phyloP scores from a whole-genome alignment of 2,113 vertebrate species.

The Jaculus jaculus region DNA sequence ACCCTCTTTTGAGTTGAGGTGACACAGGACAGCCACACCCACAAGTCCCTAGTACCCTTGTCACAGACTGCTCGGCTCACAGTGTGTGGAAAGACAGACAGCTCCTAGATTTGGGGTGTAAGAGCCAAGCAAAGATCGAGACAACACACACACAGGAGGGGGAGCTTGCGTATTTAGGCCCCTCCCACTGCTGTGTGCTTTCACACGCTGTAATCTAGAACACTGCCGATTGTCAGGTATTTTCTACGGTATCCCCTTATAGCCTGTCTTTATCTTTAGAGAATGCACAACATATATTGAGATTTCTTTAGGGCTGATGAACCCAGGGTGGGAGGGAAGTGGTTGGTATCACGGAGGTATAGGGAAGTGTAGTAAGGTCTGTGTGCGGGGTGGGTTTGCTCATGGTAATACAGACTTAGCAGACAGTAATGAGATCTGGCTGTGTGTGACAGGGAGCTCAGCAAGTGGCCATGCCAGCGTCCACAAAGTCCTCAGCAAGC shows the following conservation, averaged over 20 bases:
- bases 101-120: background rate
- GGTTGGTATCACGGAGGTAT: background rate
- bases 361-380: background rate
- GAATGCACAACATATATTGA: background rate
- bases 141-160: background rate
- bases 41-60: background rate
- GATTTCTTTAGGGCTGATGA: background rate
- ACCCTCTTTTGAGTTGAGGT: background rate
- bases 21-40: background rate
- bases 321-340: background rate
- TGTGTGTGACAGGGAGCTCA: background rate
- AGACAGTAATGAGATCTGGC: background rate
- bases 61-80: background rate
- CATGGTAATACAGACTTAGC: background rate
- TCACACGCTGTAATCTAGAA: background rate
- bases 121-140: background rate
- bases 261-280: background rate
- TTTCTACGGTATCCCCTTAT: background rate
- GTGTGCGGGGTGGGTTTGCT: background rate
- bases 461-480: background rate
- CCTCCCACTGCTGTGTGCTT: constrained; percentile 19
- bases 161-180: background rate
- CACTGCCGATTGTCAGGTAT: background rate
- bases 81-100: background rate
- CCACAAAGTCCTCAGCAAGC: constrained; percentile 51